Evolutionary conservation across 2,113 vertebrate species (phyloP).

Genomic region (Pterocles orientalis): DNA sequence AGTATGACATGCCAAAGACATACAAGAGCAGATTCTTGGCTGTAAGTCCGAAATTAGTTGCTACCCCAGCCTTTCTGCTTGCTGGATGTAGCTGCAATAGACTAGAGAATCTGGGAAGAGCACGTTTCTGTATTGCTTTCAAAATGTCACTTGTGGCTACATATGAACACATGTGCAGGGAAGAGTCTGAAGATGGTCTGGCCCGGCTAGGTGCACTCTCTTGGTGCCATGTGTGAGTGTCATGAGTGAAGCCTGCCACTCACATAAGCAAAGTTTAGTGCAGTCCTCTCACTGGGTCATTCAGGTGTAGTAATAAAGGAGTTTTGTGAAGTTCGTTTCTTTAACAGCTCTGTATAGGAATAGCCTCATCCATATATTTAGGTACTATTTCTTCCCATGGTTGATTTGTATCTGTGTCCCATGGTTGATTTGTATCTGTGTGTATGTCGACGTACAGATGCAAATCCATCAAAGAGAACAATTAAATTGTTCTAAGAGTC

Average conservation of each 20-base stretch:
- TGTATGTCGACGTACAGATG: not conserved
- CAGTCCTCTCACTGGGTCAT: not conserved
- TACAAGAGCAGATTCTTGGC: not conserved
- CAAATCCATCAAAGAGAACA: not conserved
- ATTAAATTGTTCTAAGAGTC: not conserved
- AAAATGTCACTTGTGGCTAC: not conserved
- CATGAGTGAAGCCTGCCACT: not conserved
- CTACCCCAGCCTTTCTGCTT: not conserved
- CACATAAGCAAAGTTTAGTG: not conserved
- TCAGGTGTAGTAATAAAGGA: not conserved
- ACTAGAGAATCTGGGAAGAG: not conserved
- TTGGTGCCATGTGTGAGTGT: not conserved
- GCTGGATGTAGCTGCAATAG: not conserved
- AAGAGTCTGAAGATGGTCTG: not conserved
- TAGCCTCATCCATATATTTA: not conserved
- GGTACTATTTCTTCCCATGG: not conserved
- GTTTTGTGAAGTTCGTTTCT: not conserved
- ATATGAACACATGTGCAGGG: not conserved
- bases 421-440: not conserved
- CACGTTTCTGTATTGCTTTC: not conserved
- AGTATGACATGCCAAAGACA: not conserved
- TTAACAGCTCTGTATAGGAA: not conserved
- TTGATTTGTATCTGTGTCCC: not conserved
- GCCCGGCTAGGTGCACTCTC: not conserved
- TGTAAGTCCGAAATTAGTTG: not conserved